Percentiles rank a stretch among this genome's conserved stretches.
These are phyloP conservation scores for human DNA, from an alignment of 2,113 vertebrate genomes.

Conservation along the genomic window DNA sequence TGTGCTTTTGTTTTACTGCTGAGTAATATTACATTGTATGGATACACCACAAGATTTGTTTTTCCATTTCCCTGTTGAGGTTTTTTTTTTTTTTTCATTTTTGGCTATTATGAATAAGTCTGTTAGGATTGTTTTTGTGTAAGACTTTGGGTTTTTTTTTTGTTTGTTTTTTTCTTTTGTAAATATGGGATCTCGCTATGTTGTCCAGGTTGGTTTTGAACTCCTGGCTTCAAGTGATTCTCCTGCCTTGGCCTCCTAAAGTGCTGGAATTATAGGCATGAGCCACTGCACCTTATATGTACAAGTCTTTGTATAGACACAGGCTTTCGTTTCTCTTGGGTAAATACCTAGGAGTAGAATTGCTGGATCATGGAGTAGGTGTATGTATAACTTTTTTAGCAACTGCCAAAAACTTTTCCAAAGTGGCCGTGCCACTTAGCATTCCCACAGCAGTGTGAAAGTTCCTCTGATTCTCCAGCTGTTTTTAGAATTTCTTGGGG, in stretches of 20 bases:
- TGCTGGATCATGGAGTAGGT: not conserved
- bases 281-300: too few relatives aligned
- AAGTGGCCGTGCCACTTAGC: rapidly evolving
- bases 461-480: too few relatives aligned
- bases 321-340: not conserved
- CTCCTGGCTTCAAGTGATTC: too few relatives aligned
- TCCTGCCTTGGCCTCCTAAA: too few relatives aligned
- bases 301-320: not conserved
- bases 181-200: too few relatives aligned
- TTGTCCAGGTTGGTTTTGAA: too few relatives aligned
- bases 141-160: not conserved
- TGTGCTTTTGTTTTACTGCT: not conserved
- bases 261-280: too few relatives aligned
- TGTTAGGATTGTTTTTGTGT: not conserved
- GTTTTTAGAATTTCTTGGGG: not conserved
- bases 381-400: not conserved
- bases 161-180: too few relatives aligned
- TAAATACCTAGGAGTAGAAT: not conserved
- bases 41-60: not conserved
- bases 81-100: not conserved
- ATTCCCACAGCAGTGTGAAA: not conserved
- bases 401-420: not conserved
- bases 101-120: not conserved
- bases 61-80: not conserved
- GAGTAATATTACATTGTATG: not conserved